These are phyloP conservation scores for Ctenomys sociabilis DNA, from an alignment of 2,113 vertebrate species.

Conservation along the genomic window DNA sequence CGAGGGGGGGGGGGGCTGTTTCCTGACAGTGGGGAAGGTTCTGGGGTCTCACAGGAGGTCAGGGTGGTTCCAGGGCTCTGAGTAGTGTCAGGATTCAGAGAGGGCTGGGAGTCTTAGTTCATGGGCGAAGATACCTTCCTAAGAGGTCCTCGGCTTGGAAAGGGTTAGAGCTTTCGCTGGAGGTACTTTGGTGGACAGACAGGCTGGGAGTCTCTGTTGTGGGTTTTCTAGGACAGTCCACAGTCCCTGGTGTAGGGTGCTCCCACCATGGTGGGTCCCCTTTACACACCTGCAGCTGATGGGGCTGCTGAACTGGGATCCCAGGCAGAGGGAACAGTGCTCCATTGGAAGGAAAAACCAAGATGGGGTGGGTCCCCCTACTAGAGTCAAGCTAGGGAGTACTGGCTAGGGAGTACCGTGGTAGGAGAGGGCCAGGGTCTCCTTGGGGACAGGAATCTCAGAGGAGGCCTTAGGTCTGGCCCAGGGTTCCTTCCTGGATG, in stretches of 20 bases:
- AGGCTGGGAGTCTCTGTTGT: not conserved
- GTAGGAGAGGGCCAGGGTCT: no score
- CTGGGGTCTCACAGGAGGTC: not conserved
- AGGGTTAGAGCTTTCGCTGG: not conserved
- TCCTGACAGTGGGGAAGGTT: not conserved
- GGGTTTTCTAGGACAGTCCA: not conserved
- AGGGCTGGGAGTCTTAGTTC: not conserved
- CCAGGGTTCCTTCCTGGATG: not conserved
- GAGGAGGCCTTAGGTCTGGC: not conserved
- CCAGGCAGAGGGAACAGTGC: not conserved
- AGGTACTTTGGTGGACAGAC: not conserved
- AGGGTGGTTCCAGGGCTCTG: not conserved
- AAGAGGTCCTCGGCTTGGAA: slow-evolving; percentile 11
- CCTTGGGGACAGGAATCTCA: not conserved
- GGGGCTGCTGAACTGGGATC: not conserved
- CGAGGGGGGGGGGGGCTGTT: accelerated
- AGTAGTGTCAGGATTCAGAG: not conserved
- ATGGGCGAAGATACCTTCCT: not conserved
- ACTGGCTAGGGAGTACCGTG: no score
- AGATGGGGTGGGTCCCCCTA: not conserved
- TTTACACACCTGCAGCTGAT: not conserved
- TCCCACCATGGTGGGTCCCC: not conserved
- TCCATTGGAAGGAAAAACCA: not conserved
- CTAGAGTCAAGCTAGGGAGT: not conserved
- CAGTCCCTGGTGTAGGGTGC: not conserved